phyloP scores from a whole-genome alignment of 2,888 invertebrate genomes.

The Tinea pellionella region DNA sequence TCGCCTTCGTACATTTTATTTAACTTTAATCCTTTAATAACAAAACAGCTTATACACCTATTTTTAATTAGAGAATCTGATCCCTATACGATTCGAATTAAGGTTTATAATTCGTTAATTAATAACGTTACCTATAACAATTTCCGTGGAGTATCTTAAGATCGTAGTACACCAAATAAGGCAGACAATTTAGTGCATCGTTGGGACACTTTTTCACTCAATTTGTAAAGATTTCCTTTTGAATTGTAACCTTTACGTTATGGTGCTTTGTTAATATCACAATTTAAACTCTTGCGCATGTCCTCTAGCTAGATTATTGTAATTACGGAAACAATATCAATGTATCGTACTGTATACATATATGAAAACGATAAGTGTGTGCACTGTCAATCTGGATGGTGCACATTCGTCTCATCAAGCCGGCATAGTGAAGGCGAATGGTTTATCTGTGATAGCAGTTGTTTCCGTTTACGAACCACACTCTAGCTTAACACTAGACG shows the following conservation, averaged over 20 bases:
- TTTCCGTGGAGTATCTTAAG: conserved; percentile 35
- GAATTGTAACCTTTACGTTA: conserved; percentile 25
- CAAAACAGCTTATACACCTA: conserved; percentile 31
- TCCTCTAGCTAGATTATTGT: no score
- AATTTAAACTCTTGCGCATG: no score
- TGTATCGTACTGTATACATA: no score
- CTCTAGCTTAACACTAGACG: no score
- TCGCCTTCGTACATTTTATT: conserved; percentile 38
- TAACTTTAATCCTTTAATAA: conserved; percentile 28
- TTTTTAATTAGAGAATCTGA: conserved; percentile 36
- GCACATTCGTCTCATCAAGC: no score
- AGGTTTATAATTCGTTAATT: conserved; percentile 34
- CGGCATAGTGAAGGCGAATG: no score
- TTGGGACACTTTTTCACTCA: conserved; percentile 47
- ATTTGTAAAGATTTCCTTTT: conserved; percentile 39
- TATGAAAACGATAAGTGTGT: no score
- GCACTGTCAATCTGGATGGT: no score
- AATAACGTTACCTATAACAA: conserved; percentile 32
- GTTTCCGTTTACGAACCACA: no score
- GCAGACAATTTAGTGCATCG: conserved; percentile 45
- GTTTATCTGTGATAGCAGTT: no score
- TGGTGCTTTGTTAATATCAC: no score
- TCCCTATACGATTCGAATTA: conserved; percentile 29
- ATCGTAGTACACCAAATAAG: conserved; percentile 38
- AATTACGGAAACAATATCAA: no score